Base-by-base conservation (phyloP, 2,888 invertebrate species). In the Caradrina kadenii region DNA sequence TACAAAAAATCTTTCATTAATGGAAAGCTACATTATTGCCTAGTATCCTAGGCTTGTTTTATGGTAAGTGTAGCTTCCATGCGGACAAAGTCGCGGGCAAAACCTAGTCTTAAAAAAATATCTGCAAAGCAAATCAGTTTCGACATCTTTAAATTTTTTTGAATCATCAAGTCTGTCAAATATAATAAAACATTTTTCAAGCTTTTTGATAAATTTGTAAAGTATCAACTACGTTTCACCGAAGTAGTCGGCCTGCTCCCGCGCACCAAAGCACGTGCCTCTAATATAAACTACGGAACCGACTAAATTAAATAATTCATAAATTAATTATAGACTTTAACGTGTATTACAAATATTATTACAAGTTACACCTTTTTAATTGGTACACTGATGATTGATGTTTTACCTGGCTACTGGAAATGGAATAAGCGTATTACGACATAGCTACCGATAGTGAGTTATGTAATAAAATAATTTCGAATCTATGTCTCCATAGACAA, bases 261-360 rank as follows among this genome's bases (percentile, higher is more conserved):
- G 79, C 76, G 69, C 69, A 69, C 76, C 79, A 76, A 65, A 82
- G 91, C 92, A 87, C 93, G 93, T 93, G 93, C 92, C 87, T 86
- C 72, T 85, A 90, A 87, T 84, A 89, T 92, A 92, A 93, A 92
- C 92, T 86, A 83, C 77, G 80, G 80, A 81, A 85, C 82, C 54
- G 69, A 85, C 87, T 61, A 88, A 91, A 92, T 92, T 89, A 90
- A 89, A 91, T 91, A 88, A 90, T 90, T 89, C 81, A 88, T 88
- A 89, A 85, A 90, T 88, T 88, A 89, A 88, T 89, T 85, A 86
- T 79, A 80, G 75, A 80, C 35, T 77, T 80, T 86, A 76, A 83
- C 72, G 69, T 70, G 67, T 75, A 69, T 59, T 68, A 76, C 70
- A 70, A 76, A 73, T 68, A 71, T 80, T 68, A 69, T 75, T 65